These are phyloP conservation scores for Callocephalon fimbriatum DNA, from an alignment of 2,113 vertebrate species.

Conservation along the genomic window DNA sequence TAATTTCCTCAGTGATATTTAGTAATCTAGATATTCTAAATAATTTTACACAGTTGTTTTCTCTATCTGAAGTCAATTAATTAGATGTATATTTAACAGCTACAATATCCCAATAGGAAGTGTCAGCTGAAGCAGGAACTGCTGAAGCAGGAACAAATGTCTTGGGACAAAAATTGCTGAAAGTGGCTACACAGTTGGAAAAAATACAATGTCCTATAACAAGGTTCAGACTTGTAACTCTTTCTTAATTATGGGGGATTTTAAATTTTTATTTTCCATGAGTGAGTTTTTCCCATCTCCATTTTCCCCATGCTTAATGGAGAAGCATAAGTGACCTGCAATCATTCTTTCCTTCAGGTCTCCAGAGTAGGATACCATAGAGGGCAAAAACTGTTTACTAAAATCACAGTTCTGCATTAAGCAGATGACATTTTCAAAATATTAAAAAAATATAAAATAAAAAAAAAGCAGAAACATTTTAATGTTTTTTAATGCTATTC, in stretches of 20 bases:
- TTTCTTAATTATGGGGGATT: not conserved
- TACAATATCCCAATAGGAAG: not conserved
- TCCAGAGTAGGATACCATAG: rapidly evolving
- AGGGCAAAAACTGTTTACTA: not conserved
- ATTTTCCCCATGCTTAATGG: not conserved
- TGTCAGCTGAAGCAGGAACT: not conserved
- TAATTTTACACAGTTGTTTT: not conserved
- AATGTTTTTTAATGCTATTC: not conserved
- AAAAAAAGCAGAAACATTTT: not conserved
- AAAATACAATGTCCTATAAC: not conserved
- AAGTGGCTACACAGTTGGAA: not conserved
- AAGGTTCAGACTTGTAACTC: not conserved
- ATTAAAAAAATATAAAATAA: not conserved
- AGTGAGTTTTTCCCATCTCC: not conserved
- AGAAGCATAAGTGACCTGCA: not conserved
- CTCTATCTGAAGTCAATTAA: not conserved
- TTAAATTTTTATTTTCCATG: not conserved
- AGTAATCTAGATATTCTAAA: not conserved
- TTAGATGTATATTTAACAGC: not conserved
- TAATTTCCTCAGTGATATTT: not conserved
- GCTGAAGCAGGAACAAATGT: not conserved
- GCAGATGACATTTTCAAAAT: not conserved
- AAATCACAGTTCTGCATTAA: not conserved
- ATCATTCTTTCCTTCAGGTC: not conserved
- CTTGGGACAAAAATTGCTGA: not conserved